These are phyloP conservation scores for Leptogaster cylindrica DNA, from an alignment of 2,888 invertebrate species.

Conservation along the genomic window DNA sequence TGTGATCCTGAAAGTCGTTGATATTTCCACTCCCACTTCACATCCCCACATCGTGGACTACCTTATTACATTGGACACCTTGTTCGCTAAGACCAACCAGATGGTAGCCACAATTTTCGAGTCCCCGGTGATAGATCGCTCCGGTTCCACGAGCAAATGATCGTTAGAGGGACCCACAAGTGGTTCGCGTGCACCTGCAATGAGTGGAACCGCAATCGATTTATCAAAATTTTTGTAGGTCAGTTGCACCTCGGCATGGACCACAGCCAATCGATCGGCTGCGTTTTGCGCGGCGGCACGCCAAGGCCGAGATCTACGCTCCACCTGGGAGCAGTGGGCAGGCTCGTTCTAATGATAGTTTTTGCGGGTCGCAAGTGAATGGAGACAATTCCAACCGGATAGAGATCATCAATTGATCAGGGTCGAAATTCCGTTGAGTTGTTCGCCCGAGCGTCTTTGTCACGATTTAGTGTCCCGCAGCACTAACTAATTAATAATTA, in stretches of 20 bases:
- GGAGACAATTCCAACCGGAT: too few species aligned
- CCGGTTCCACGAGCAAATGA: slow-evolving; percentile 1
- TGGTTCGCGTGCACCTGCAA: slow-evolving; percentile 14
- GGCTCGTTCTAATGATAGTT: not conserved
- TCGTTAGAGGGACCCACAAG: slow-evolving; percentile 16
- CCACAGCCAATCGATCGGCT: slow-evolving; percentile 31
- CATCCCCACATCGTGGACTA: not conserved
- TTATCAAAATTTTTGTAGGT: slow-evolving; percentile 37
- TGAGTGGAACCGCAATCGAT: slow-evolving; percentile 5
- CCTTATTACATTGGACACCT: too few species aligned
- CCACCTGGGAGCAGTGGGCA: slow-evolving; percentile 18
- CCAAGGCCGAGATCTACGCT: slow-evolving; percentile 15
- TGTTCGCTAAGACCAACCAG: too few species aligned
- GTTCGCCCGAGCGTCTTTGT: too few species aligned
- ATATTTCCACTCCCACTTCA: not conserved
- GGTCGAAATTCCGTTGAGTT: too few species aligned
- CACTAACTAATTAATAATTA: too few species aligned
- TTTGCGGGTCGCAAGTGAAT: too few species aligned
- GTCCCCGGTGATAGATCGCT: slow-evolving; percentile 3
- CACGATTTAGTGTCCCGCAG: too few species aligned
- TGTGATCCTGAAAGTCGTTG: too few species aligned
- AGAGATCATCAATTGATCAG: too few species aligned
- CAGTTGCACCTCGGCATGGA: slow-evolving; percentile 24
- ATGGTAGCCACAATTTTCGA: slow-evolving; percentile 24
- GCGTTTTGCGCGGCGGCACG: not conserved